Evolutionary conservation across 2,113 vertebrate genomes (phyloP).

Genomic region (Chinchilla lanigera): DNA sequence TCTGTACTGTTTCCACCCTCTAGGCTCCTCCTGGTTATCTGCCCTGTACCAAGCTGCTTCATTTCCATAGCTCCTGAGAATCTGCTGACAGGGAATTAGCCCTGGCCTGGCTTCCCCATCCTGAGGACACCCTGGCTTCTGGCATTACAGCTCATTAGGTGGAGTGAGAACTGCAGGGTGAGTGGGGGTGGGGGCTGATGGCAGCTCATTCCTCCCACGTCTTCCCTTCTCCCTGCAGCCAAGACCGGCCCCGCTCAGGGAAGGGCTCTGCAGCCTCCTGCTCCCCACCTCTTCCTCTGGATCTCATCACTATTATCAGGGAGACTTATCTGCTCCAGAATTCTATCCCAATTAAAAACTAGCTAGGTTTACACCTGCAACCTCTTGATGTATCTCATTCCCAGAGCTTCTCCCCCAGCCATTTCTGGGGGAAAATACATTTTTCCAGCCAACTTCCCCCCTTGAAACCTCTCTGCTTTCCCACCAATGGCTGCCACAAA

Average conservation of each 20-base stretch:
- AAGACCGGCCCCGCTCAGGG: background rate
- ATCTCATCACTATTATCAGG: constrained; percentile 38
- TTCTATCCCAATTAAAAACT: constrained; percentile 62
- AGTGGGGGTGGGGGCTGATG: background rate
- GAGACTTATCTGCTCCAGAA: constrained; percentile 32
- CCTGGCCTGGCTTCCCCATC: background rate
- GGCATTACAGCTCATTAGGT: constrained; percentile 31
- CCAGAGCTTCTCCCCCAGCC: background rate
- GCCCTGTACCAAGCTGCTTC: background rate
- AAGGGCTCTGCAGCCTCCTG: background rate
- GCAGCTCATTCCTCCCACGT: background rate
- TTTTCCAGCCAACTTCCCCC: background rate
- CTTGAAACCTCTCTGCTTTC: background rate
- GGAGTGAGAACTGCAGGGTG: background rate
- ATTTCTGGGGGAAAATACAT: background rate
- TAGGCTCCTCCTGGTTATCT: background rate
- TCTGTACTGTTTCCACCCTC: background rate
- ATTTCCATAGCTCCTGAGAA: constrained; percentile 62
- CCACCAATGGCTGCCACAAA: background rate
- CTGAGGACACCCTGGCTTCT: background rate
- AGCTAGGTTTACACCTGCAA: constrained; percentile 27
- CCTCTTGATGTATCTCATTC: background rate
- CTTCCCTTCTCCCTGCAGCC: background rate
- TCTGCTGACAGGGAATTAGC: constrained; percentile 34
- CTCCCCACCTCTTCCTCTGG: background rate